Base-by-base conservation (phyloP, 2,113 vertebrate genomes). In the Dasyornis broadbenti region DNA sequence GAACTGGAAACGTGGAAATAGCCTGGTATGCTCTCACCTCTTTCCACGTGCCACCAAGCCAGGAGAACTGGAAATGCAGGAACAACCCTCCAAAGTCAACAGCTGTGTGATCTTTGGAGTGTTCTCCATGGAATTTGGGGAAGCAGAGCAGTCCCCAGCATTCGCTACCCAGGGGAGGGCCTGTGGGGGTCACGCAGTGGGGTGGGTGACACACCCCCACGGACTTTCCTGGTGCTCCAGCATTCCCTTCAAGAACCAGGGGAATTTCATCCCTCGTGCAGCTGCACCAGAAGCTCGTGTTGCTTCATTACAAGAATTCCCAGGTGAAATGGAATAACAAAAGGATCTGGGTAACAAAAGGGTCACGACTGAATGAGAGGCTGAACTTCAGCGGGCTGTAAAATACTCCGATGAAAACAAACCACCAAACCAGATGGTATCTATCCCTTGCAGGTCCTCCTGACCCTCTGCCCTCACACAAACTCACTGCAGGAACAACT, bases 241-340 rank as follows among this genome's bases (percentile, higher is more conserved):
- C 53, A 40, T 21, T 42, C 42, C 31, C 66, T 71, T 33, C 63
- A 33, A 76, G 45, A 64, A 88, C 24, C 7, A 11, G 54, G 61
- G 86, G 76, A 73, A 92, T 88, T 83, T 45, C 90, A 70, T 52
- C 42, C 18, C 54, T 85, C 1, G 4, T 31, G 78, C 75, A 95
- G 90, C 90, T 90, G 81, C 13, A 69, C 31, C 79, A 87, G 86
- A 72, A 95, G 82, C 80, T 75, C 17, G 40, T 12, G 76, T 72
- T 89, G 88, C 92, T 89, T 82, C 59, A n/a, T 77, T 28, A 76
- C 94, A 95, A 10, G 53, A 80, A 86, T 53, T 90, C 91, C 50
- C 13, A 22, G 83, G 70, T 82, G 91, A 95, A 91, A 94, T 1
- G n/a, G 28, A 53, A 13, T 10, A 45, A 86, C 73, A 78, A 86